Evolutionary conservation across 2,888 invertebrate species (phyloP), one percentile per base, ranked within the genome.

Genomic region (Crossocerus cetratus): DNA sequence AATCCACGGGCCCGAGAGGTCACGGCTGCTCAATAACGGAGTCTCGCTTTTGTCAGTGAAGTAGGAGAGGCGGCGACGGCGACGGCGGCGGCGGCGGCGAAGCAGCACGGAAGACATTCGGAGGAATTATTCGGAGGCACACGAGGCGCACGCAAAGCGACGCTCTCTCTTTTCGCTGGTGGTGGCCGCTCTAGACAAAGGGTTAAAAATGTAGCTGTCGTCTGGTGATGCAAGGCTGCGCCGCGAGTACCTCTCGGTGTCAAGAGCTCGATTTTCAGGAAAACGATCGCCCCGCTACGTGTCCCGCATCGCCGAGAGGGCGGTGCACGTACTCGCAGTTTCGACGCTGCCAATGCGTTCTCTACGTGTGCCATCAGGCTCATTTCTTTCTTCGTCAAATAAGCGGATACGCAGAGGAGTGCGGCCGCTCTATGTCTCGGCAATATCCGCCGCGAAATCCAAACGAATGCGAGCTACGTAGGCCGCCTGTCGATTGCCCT

Each of bases 271-370:
- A 69, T 71, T 80, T 66, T 8, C 64, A 64, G 60, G 80, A 60
- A 68, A 81, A 72, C 73, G 77, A 77, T 81, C 81, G 77, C 59
- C 67, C 13, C 32, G 66, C 59, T 66, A 81, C 80, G 80, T 81
- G 80, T 68, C 62, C 32, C 22, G 80, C 63, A 78, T 81, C 20
- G 2, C 22, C 42, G 65, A 71, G 60, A 16, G 42, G 11, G 8
- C 32, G 8, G 5, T 1, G 5, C 32, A 32, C 32, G 32, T 32
- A 32, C 2, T 32, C 32, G 32, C 32, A 32, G 32, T 32, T 32
- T 11, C 5, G 8, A 32, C 32, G 8, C 32, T 32, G 32, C 32
- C 32, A 32, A 32, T 32, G 32, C 32, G 5, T 32, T 32, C 8
- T 5, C 32, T 59, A 69, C 65, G 69, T 66, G 56, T 32, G n/a